Evolutionary conservation across 2,113 vertebrate genomes (phyloP).

Genomic region (Dicerorhinus sumatrensis): DNA sequence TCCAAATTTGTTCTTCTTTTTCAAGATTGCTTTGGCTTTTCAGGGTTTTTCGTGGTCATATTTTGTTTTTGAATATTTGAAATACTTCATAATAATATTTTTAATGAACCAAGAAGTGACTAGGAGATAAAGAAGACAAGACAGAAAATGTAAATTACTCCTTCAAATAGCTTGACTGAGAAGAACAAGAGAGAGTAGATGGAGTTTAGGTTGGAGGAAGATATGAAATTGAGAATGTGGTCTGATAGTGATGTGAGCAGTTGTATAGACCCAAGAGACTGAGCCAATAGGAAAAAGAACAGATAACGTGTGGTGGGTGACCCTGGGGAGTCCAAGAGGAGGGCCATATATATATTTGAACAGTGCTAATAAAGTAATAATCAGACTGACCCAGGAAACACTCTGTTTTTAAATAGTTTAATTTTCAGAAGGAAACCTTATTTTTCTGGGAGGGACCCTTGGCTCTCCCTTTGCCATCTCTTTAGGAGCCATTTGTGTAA

Average conservation of each 20-base stretch:
- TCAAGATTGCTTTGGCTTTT: too few relatives aligned
- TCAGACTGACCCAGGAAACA: background rate
- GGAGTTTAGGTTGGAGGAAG: background rate
- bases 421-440: background rate
- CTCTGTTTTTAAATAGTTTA: background rate
- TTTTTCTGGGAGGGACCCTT: background rate
- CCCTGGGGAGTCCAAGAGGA: background rate
- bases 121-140: background rate
- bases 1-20: too few relatives aligned
- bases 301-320: background rate
- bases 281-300: background rate
- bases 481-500: fast-evolving
- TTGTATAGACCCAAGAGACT: too few relatives aligned
- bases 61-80: conserved; percentile 13
- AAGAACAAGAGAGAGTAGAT: background rate
- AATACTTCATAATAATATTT: background rate
- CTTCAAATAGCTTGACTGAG: background rate
- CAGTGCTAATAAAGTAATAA: background rate
- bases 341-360: background rate
- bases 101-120: background rate
- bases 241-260: background rate
- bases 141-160: background rate
- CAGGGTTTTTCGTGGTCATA: background rate
- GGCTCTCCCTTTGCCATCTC: background rate
- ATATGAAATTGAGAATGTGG: background rate